These are phyloP conservation scores for Acleris literana DNA, from an alignment of 2,888 invertebrate species.

Conservation along the genomic window DNA sequence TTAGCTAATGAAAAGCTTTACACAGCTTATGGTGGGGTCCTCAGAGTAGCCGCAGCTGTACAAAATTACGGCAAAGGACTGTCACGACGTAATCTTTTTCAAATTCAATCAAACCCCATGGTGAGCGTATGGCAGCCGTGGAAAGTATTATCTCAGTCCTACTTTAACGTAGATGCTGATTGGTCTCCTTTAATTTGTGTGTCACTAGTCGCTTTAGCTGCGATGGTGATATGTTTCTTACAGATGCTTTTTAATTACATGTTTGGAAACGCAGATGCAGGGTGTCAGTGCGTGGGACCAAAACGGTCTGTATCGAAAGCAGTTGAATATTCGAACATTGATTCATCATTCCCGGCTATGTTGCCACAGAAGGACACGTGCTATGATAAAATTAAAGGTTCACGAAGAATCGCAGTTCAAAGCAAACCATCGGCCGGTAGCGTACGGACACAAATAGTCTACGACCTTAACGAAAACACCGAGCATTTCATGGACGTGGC, in stretches of 20 bases:
- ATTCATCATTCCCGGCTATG: slow-evolving; percentile 57
- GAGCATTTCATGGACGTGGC: slow-evolving; percentile 68
- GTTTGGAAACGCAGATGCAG: slow-evolving; percentile 49
- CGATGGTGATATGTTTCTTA: slow-evolving; percentile 57
- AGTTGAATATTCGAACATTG: slow-evolving; percentile 53
- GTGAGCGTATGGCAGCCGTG: slow-evolving; percentile 62
- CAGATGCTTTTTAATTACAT: slow-evolving; percentile 65
- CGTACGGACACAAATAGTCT: slow-evolving; percentile 61
- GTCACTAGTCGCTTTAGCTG: slow-evolving; percentile 54
- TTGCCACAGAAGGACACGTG: slow-evolving; percentile 52
- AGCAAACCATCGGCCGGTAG: slow-evolving; percentile 56
- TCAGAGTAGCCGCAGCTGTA: slow-evolving; percentile 73
- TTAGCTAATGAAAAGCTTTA: slow-evolving; percentile 69
- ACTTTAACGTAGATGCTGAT: slow-evolving; percentile 57
- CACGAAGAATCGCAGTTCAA: slow-evolving; percentile 43
- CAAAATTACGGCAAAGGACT: slow-evolving; percentile 71
- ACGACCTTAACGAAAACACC: slow-evolving; percentile 69
- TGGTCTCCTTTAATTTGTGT: slow-evolving; percentile 64
- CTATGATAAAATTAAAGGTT: slow-evolving; percentile 48
- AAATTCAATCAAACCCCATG: slow-evolving; percentile 45
- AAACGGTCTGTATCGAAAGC: slow-evolving; percentile 41
- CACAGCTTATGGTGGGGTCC: slow-evolving; percentile 68
- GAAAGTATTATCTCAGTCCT: slow-evolving; percentile 55
- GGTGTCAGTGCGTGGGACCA: slow-evolving; percentile 53
- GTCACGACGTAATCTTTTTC: slow-evolving; percentile 64